Evolutionary conservation across 1,140 invertebrate species (phyloP).

Genomic region (Drosophila quadrilineata): DNA sequence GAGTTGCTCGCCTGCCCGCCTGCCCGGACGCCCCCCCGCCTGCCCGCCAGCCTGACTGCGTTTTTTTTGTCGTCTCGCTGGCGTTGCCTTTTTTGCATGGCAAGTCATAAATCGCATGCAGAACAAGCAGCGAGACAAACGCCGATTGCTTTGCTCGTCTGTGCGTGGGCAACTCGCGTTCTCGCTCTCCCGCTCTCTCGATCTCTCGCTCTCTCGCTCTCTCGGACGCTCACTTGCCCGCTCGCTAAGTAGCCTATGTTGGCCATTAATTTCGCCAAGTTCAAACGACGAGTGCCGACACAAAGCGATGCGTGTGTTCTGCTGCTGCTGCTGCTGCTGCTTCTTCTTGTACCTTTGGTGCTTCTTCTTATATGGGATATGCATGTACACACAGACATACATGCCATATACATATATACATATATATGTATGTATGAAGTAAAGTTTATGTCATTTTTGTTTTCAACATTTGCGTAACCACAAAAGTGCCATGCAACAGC

Average conservation of each 20-base stretch:
- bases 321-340: too few relatives aligned
- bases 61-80: not conserved
- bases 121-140: constrained; percentile 48
- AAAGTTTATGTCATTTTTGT: not conserved
- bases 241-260: constrained; percentile 78
- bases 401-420: too few relatives aligned
- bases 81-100: constrained; percentile 56
- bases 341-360: too few relatives aligned
- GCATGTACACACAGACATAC: not conserved
- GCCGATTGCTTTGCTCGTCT: constrained; percentile 10
- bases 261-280: constrained; percentile 76
- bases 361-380: too few relatives aligned
- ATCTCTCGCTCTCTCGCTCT: constrained; percentile 1
- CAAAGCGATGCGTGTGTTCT: constrained; percentile 66
- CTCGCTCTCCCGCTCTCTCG: not conserved
- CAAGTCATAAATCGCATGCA: constrained; percentile 70
- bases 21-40: not conserved
- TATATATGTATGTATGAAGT: too few relatives aligned
- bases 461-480: constrained; percentile 12
- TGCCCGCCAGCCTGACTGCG: not conserved
- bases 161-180: constrained; percentile 24
- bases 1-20: constrained; percentile 34
- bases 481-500: constrained; percentile 21
- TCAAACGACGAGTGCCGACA: constrained; percentile 67
- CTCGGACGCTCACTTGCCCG: constrained; percentile 46